These are phyloP conservation scores for Prorops nasuta DNA, from an alignment of 1,140 invertebrate genomes.

Conservation along the genomic window DNA sequence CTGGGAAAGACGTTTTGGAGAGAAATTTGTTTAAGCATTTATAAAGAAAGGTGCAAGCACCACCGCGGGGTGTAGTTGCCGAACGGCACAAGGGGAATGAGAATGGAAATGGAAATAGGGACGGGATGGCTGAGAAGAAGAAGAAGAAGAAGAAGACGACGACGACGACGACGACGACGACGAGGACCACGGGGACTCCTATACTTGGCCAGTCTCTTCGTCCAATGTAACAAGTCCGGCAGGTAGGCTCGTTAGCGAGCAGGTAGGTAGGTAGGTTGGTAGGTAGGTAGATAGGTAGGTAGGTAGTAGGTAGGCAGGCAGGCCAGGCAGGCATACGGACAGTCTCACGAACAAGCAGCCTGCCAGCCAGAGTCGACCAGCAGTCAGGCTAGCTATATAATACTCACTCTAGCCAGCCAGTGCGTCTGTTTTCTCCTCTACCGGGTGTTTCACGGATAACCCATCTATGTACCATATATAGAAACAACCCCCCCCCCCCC, in stretches of 20 bases:
- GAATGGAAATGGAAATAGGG: conserved; percentile 15
- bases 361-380: too few relatives aligned
- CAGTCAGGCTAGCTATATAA: conserved; percentile 46
- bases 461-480: too few relatives aligned
- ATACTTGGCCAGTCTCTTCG: conserved; percentile 29
- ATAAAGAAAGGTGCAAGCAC: conserved; percentile 37
- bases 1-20: conserved; percentile 34
- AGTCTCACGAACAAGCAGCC: too few relatives aligned
- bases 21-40: conserved; percentile 46
- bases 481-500: too few relatives aligned
- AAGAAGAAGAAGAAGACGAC: conserved; percentile 5
- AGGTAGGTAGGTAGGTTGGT: conserved; percentile 52
- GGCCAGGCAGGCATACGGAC: too few relatives aligned
- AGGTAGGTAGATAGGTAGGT: too few relatives aligned
- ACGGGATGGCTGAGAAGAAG: conserved; percentile 11
- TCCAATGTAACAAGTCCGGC: conserved; percentile 52
- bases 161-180: conserved; percentile 1
- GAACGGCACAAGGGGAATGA: conserved; percentile 19
- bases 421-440: conserved; percentile 41
- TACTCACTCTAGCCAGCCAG: conserved; percentile 42
- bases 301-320: too few relatives aligned
- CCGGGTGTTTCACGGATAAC: conserved; percentile 46
- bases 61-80: conserved; percentile 28
- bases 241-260: conserved; percentile 56
- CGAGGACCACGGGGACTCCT: not conserved